Evolutionary conservation across 2,797 vertebrate genomes (phyloP), one percentile per base, ranked within the genome.

Genomic region (Ctenosaura bakeri): DNA sequence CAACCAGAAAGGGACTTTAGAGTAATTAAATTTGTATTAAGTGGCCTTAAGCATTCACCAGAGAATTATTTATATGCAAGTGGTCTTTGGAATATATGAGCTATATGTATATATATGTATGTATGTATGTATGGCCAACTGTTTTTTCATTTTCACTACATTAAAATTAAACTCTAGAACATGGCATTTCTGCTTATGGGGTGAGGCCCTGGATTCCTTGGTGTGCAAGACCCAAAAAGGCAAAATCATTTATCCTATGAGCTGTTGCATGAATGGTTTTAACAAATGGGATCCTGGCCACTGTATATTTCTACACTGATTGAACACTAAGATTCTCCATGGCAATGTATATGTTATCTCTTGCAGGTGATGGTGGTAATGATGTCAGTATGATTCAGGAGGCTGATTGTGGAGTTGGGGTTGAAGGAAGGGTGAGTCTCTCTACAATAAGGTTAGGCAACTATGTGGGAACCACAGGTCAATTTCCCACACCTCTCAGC

Each of bases 311-410:
- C 2, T 86, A 38, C 24, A 52, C 83, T 29, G 50, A 89, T 10
- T 81, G 59, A 35, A 38, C 8, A 59, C n/a, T 3, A 38, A 0
- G 52, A 62, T 77, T 42, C 50, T 66, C 89, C 22, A 29, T 86
- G 88, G 59, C 0, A 0, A 86, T 91, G 14, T 90, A 20, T 76
- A 79, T 87, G 69, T 90, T 73, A 2, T 93, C 69, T 94, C 89
- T 90, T 94, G 91, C 97, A 99, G 99, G 99, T 96, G 99, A 99
- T 0, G 99, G 99, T 95, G 99, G 99, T 96, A 99, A 99, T 94
- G 99, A 99, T 88, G 99, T 99, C 95, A 99, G 99, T 96, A 99
- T 99, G 99, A 99, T 99, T 96, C 99, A 99, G 97, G 99, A 99
- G 96, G 98, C 99, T 0, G 99, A 99, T 97, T 99, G 99, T 84